phyloP scores from a whole-genome alignment of 2,888 invertebrate species.

The Mimas tiliae region DNA sequence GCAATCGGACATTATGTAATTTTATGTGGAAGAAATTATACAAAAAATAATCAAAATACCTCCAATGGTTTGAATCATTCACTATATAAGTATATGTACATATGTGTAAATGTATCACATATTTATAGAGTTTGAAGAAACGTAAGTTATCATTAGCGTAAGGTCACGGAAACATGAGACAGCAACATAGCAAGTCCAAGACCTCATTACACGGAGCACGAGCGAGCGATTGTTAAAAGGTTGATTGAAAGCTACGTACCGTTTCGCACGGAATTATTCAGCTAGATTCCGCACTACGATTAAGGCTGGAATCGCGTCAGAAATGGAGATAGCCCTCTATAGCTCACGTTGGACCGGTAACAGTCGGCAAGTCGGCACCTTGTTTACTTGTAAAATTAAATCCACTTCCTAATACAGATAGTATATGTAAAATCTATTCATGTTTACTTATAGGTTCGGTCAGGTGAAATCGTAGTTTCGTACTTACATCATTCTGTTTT shows the following conservation, averaged over 20 bases:
- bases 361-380: constrained; percentile 21
- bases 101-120: constrained; percentile 22
- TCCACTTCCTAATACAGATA: constrained; percentile 20
- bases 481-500: too few species aligned
- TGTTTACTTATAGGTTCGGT: not conserved
- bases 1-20: too few species aligned
- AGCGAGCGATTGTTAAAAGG: constrained; percentile 61
- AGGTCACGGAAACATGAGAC: constrained; percentile 45
- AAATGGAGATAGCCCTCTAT: constrained; percentile 35
- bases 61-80: too few species aligned
- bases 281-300: constrained; percentile 41
- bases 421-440: not conserved
- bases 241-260: constrained; percentile 68
- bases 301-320: constrained; percentile 42
- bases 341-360: constrained; percentile 30
- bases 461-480: too few species aligned
- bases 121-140: not conserved
- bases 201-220: constrained; percentile 70
- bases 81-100: too few species aligned
- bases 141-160: constrained; percentile 33
- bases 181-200: constrained; percentile 53
- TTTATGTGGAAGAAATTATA: too few species aligned
- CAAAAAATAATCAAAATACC: too few species aligned
- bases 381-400: constrained; percentile 11
- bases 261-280: constrained; percentile 62